phyloP scores from a whole-genome alignment of 2,113 vertebrate genomes.

The Stictonetta naevosa region DNA sequence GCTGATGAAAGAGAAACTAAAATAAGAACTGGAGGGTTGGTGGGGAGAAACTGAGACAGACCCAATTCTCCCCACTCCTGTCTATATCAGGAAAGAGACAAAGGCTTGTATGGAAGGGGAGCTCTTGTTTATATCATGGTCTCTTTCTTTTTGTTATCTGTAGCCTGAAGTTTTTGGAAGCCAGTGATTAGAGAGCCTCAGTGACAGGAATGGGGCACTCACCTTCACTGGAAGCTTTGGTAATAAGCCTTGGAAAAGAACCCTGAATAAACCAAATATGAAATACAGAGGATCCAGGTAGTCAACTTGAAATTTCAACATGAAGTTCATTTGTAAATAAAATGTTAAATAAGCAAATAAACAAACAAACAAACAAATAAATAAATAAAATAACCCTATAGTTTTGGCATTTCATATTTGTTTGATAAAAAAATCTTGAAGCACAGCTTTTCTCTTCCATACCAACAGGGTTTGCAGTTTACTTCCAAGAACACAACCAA shows the following conservation, averaged over 20 bases:
- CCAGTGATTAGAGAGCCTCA: not conserved
- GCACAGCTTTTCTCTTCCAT: not conserved
- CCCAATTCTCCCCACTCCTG: not conserved
- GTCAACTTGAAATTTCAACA: not conserved
- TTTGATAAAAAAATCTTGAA: constrained; percentile 35
- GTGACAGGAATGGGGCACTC: not conserved
- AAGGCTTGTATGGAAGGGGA: not conserved
- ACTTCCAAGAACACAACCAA: not conserved
- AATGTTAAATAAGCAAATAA: not conserved
- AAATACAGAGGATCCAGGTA: not conserved
- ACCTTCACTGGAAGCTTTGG: not conserved
- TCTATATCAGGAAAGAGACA: constrained; percentile 21
- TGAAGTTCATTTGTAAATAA: not conserved
- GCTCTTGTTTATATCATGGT: not conserved
- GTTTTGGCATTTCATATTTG: not conserved
- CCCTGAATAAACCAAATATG: not conserved
- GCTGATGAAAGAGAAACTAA: constrained; percentile 23
- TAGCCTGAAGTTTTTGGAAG: not conserved
- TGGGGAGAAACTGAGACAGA: not conserved
- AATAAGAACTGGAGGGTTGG: constrained; percentile 12
- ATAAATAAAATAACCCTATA: not conserved
- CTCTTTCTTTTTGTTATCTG: not conserved
- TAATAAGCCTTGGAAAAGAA: not conserved
- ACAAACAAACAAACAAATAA: not conserved
- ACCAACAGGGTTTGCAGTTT: not conserved